A percentile compares a stretch with the other conserved stretches of the same genome.
These are phyloP conservation scores for Leptopilina clavipes DNA, from an alignment of 1,140 invertebrate species.

Conservation along the genomic window DNA sequence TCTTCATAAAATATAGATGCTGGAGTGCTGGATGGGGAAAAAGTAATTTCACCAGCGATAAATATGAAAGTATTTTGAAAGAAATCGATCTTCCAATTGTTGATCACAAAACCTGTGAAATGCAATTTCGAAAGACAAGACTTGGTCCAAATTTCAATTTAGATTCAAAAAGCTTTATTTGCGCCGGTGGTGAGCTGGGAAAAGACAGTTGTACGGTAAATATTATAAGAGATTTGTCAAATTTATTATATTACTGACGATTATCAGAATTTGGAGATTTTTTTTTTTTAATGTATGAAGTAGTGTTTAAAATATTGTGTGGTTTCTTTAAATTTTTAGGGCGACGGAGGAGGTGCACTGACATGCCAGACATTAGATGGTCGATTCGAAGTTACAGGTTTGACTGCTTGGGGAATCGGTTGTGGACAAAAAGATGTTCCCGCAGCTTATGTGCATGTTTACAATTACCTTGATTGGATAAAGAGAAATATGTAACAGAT, in stretches of 20 bases:
- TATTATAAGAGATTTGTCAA: no score
- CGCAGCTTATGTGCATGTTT: constrained; percentile 82
- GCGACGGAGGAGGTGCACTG: constrained; percentile 85
- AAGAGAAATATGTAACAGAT: neutral
- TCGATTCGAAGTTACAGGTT: constrained; percentile 78
- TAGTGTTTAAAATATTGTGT: neutral
- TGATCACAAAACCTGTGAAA: constrained; percentile 78
- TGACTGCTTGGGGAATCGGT: constrained; percentile 86
- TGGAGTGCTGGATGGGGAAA: constrained; percentile 90
- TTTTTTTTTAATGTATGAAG: no score
- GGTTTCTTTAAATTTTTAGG: constrained; percentile 73
- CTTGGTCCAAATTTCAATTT: constrained; percentile 79
- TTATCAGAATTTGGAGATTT: no score
- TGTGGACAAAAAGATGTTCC: constrained; percentile 80
- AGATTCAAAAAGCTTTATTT: constrained; percentile 81
- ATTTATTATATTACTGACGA: no score
- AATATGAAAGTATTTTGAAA: constrained; percentile 81
- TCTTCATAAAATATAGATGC: constrained; percentile 75
- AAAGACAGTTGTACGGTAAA: constrained; percentile 84
- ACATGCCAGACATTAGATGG: constrained; percentile 79
- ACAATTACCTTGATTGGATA: constrained; percentile 80
- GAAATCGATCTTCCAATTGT: constrained; percentile 84
- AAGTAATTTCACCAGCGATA: constrained; percentile 80
- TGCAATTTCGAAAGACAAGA: constrained; percentile 78
- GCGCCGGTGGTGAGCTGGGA: constrained; percentile 84